phyloP scores from a whole-genome alignment of 1,140 invertebrate genomes.

The Musca domestica region DNA sequence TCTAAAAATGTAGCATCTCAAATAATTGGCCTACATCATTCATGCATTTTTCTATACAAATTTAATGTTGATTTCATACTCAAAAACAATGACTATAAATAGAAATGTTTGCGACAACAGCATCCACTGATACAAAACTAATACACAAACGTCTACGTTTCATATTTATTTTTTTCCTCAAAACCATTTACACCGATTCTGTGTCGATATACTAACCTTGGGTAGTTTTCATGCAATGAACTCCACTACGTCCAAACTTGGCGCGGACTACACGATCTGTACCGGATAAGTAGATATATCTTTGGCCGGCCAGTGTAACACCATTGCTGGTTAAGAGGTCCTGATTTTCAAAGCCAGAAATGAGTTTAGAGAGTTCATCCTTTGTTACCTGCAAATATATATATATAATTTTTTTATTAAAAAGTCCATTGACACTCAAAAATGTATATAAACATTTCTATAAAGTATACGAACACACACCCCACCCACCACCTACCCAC shows the following conservation, averaged over 20 bases:
- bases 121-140: no score
- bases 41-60: no score
- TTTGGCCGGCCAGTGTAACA: slow-evolving; percentile 81
- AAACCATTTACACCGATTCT: no score
- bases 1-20: no score
- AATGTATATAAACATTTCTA: neutral
- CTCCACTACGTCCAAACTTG: slow-evolving; percentile 85
- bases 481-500: no score
- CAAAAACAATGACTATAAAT: no score
- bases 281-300: slow-evolving; percentile 90
- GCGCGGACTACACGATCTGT: slow-evolving; percentile 87
- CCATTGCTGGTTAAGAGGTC: slow-evolving; percentile 80
- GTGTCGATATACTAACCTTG: slow-evolving; percentile 63
- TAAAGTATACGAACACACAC: no score
- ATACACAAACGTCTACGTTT: no score
- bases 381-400: slow-evolving; percentile 70
- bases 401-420: neutral
- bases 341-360: slow-evolving; percentile 82
- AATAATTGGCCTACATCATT: no score
- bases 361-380: slow-evolving; percentile 83
- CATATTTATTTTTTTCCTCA: no score
- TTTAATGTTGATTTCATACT: no score
- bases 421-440: neutral
- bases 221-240: slow-evolving; percentile 91
- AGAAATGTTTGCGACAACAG: neutral